Evolutionary conservation across 1,140 invertebrate species (phyloP).

Genomic region (Drosophila sulfurigaster): DNA sequence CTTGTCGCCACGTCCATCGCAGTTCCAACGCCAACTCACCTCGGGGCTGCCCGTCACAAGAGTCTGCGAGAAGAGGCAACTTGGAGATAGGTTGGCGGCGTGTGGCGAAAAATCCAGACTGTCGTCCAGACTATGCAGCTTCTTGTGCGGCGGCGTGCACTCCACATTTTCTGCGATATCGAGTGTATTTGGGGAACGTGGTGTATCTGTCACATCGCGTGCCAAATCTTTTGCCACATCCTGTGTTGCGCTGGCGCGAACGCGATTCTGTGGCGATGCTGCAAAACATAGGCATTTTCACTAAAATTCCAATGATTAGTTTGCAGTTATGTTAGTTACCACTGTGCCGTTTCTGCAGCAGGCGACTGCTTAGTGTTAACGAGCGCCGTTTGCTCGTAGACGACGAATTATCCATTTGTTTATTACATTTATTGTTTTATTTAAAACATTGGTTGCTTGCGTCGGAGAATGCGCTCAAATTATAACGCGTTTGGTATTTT

Average conservation of each 20-base stretch:
- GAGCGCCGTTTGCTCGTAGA: conserved; percentile 63
- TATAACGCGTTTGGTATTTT: conserved; percentile 36
- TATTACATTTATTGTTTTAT: conserved; percentile 33
- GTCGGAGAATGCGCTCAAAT: conserved; percentile 42
- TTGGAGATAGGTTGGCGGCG: conserved; percentile 66
- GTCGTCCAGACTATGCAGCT: conserved; percentile 67
- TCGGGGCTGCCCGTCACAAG: conserved; percentile 74
- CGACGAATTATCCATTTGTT: conserved; percentile 63
- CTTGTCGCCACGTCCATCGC: conserved; percentile 41
- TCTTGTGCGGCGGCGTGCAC: conserved; percentile 69
- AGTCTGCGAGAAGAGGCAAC: conserved; percentile 71
- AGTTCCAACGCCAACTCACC: conserved; percentile 77
- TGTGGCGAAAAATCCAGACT: conserved; percentile 74
- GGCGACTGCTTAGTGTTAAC: conserved; percentile 59
- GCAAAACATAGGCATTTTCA: not conserved
- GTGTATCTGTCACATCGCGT: conserved; percentile 10
- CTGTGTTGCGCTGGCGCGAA: conserved; percentile 51
- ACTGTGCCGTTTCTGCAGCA: conserved; percentile 75
- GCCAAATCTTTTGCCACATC: conserved; percentile 25
- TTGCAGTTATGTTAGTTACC: conserved; percentile 38
- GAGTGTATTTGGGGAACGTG: conserved; percentile 28
- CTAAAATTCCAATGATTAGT: not conserved
- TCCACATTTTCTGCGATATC: conserved; percentile 42
- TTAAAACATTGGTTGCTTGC: conserved; percentile 37
- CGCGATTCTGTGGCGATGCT: conserved; percentile 72